These are phyloP conservation scores for Tricholaema leucomelas DNA, from an alignment of 2,113 vertebrate species.

Conservation along the genomic window DNA sequence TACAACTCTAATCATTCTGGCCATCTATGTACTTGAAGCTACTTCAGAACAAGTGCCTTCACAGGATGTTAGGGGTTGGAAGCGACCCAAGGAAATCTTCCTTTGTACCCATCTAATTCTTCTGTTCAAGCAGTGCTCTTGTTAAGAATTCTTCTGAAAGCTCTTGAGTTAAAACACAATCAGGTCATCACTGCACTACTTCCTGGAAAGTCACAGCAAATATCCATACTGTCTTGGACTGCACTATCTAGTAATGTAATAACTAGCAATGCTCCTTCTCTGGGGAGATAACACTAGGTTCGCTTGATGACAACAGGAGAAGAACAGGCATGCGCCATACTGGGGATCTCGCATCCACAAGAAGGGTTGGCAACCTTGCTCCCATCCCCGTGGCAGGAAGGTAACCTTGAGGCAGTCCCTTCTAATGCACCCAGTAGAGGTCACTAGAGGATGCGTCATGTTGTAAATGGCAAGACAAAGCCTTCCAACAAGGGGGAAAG, in stretches of 20 bases:
- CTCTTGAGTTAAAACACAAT: neutral
- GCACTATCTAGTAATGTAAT: neutral
- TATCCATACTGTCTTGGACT: neutral
- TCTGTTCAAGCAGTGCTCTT: neutral
- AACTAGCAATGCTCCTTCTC: neutral
- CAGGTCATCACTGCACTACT: neutral
- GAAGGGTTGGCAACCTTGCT: neutral
- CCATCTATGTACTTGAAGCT: neutral
- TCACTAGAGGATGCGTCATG: neutral
- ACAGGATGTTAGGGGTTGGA: too few species aligned
- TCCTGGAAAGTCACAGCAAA: neutral
- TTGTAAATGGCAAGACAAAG: neutral
- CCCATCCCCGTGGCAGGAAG: neutral
- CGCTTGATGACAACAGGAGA: neutral
- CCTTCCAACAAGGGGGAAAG: neutral
- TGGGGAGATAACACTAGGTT: neutral
- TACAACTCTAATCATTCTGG: neutral
- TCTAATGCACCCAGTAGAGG: slow-evolving; percentile 12
- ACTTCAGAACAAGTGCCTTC: neutral
- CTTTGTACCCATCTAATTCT: neutral
- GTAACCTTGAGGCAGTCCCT: neutral
- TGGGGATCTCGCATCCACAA: neutral
- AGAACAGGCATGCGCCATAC: neutral
- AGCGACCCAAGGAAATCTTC: too few species aligned
- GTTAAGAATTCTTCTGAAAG: neutral